Evolutionary conservation across 2,888 invertebrate species (phyloP), one percentile per base, ranked within the genome.

Genomic region (Ceramica pisi): DNA sequence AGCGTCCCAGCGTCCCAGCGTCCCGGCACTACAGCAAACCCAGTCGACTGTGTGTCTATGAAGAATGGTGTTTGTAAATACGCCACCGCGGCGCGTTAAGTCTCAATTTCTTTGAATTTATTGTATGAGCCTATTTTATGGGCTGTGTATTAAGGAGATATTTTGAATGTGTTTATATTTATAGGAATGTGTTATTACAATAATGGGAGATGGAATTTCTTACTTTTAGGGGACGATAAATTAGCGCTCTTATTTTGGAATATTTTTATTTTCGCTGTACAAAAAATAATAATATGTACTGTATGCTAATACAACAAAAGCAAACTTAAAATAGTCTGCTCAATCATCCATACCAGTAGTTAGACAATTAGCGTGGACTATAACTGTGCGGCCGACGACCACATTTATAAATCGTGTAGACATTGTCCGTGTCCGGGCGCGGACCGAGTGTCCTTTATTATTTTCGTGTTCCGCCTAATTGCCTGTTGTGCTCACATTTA

Each of bases 401-500:
- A 66, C 75, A 71, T 64, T 84, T 87, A 86, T 87, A 68, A 88
- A 86, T 81, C 70, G 81, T 71, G 77, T 75, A 76, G 79, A 86
- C 85, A 85, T 60, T 78, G 70, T 82, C 85, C 78, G 80, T 78
- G 70, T 82, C 85, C 78, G 80, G 67, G 72, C 71, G 81, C 78
- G 80, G 67, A 74, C 80, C 91, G 86, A 89, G 90, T 91, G 90
- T 88, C 90, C 89, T 90, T 91, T 91, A 90, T 91, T 91, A 92
- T 91, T 90, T 91, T 90, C 89, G 83, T 89, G 90, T 90, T 87
- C 87, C 87, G 82, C 87, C 88, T 92, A 92, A 92, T 92, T 91
- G 91, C 87, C 86, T 84, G 87, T 86, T 87, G 88, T 88, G 78
- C 80, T 79, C 83, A 86, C 88, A 91, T 91, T 91, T 88, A 90